Conservation (phyloP, 2,113 vertebrate genomes). For the Osmerus eperlanus region DNA sequence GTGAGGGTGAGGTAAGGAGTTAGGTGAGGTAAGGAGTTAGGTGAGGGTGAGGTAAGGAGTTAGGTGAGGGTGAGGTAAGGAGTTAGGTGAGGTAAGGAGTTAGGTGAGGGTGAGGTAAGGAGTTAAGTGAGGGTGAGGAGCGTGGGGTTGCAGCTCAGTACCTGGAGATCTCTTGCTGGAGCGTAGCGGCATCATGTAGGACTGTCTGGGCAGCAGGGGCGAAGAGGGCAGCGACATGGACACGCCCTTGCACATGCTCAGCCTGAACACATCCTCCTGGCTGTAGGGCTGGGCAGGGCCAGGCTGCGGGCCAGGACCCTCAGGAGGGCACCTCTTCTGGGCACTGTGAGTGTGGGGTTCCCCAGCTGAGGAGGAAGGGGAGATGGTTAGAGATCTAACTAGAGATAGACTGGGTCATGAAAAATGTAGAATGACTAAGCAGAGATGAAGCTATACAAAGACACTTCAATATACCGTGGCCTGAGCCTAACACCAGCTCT, state of each 20-base stretch:
- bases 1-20: too few relatives aligned
- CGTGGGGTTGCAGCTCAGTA: constrained; percentile 48
- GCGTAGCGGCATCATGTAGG: constrained; percentile 82
- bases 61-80: too few relatives aligned
- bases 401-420: neutral
- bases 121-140: neutral
- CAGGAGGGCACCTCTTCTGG: constrained; percentile 60
- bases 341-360: constrained; percentile 75
- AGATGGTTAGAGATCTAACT: neutral
- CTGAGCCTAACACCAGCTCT: too few relatives aligned
- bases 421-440: too few relatives aligned
- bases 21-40: too few relatives aligned
- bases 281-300: constrained; percentile 46
- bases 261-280: constrained; percentile 76
- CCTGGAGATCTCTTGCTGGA: constrained; percentile 93
- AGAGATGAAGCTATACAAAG: too few relatives aligned
- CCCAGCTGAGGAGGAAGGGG: constrained; percentile 58
- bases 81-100: neutral
- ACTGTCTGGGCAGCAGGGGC: constrained; percentile 89
- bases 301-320: constrained; percentile 29
- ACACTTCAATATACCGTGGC: too few relatives aligned
- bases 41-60: too few relatives aligned
- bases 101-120: too few relatives aligned
- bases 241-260: constrained; percentile 84
- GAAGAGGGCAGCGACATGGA: constrained; percentile 98